Percentiles rank a stretch among this genome's conserved stretches.
Conservation (phyloP, 2,113 vertebrate genomes). For the Thomomys bottae region DNA sequence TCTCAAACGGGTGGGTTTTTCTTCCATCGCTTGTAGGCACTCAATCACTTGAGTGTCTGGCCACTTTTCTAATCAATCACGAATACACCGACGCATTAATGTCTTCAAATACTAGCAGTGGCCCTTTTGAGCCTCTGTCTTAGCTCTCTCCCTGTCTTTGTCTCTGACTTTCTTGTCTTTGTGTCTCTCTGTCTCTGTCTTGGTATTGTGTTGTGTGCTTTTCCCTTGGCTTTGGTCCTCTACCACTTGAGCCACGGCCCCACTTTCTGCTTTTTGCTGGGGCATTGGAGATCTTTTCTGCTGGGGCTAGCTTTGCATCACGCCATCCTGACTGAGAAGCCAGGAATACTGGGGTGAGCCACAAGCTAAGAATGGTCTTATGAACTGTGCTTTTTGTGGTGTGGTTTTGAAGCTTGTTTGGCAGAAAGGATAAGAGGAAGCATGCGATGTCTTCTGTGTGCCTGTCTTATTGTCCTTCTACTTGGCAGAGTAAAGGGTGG, state of each 20-base stretch:
- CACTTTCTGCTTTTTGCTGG: too few relatives aligned
- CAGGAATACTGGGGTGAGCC: too few relatives aligned
- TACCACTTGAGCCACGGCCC: too few relatives aligned
- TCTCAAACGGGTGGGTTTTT: not conserved
- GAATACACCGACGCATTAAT: not conserved
- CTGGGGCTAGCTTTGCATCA: too few relatives aligned
- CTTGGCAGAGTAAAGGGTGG: not conserved
- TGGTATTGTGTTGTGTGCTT: too few relatives aligned
- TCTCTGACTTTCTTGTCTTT: too few relatives aligned
- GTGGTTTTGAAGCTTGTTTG: constrained; percentile 24
- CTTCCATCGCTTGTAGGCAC: not conserved
- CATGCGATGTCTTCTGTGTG: not conserved
- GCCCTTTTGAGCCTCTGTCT: not conserved
- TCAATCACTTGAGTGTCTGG: too few relatives aligned
- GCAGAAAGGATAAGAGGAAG: not conserved
- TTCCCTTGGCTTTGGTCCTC: not conserved
- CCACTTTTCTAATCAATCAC: constrained; percentile 8
- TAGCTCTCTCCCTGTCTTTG: too few relatives aligned
- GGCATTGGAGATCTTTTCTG: too few relatives aligned
- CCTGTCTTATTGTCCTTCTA: not conserved
- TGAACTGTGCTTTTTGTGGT: not conserved
- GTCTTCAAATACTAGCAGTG: not conserved
- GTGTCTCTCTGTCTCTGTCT: too few relatives aligned
- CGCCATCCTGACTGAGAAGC: too few relatives aligned
- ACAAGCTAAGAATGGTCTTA: too few relatives aligned